Evolutionary conservation across 23 tunicate genomes (phyloP), one percentile per base, ranked within the genome.

Genomic region (Botrylloides violaceus): DNA sequence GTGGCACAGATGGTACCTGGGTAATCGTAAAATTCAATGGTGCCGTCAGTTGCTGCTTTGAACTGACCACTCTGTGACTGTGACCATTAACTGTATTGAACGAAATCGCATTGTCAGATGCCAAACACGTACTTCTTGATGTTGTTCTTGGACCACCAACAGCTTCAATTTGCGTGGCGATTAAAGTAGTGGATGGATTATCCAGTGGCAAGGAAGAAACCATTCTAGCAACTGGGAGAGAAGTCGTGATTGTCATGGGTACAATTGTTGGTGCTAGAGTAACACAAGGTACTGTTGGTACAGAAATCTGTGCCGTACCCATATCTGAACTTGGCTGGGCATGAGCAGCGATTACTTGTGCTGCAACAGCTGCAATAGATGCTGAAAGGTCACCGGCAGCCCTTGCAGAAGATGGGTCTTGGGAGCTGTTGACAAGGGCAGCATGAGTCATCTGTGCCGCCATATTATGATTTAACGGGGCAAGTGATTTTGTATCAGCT

Each of bases 121-220:
- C 70, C 30, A 39, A 39, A 27, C 70, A 64, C 6, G 70, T 1
- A n/a, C 1, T 64, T 73, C 87, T 32, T 83, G 87, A 63, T 85
- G 85, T 5, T 83, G 92, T 12, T 71, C 85, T 24, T 57, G 79
- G 4, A 72, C 73, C 66, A 71, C 76, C 56, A 73, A 77, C 64
- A 34, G 85, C 77, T 78, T 90, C 72, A 80, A 92, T 36, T 78
- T 77, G 66, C 80, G 98, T 30, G 83, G 98, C 57, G 79, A 68
- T 26, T 20, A 68, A 36, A 19, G 56, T 56, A 36, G 58, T 43
- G 0, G 43, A 2, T 19, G 74, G 26, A 37, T 68, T 68, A 32
- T 68, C 74, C 4, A 68, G 25, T 68, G 74, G 37, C 0, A 68
- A 43, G 20, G 74, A 68, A 9, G 74, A 43, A 0, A 68, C 58